Base-by-base conservation (phyloP, 2,888 invertebrate species). In the Calameuta filiformis region DNA sequence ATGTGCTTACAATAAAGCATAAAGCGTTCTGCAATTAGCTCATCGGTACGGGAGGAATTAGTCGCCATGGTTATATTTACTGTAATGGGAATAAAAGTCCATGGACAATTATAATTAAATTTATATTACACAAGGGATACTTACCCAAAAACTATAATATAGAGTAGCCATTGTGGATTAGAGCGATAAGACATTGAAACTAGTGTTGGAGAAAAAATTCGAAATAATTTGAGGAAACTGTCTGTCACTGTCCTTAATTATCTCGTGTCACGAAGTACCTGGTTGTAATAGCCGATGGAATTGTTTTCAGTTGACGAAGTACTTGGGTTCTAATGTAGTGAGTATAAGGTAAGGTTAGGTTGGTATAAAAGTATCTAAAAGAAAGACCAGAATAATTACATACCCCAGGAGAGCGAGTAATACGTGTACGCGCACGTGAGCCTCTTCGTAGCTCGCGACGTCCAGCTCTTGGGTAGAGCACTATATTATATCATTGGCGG, bases 401-500 rank as follows among this genome's bases (percentile, higher is more conserved):
- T 34, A 71, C 71, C 71, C 71, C 71, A 34, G 71, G 71, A 71
- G 71, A 71, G 2, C 71, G 33, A 74, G 37, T 34, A 35, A 74
- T 35, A 34, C 74, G 74, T 74, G 35, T 35, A 71, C 71, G 30
- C 30, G 71, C 31, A 34, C 71, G 71, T 71, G 71, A 71, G 76
- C 30, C 73, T 69, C 71, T 35, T 69, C 76, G 31, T 68, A 68
- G 75, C 75, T 68, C 68, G 31, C 31, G 40, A 73, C 73, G 78
- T 34, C n/a, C 35, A 35, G 74, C 71, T 79, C 83, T 83, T 85
- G 83, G 86, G 83, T 84, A 85, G 86, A 88, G 88, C 88, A 89
- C 88, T 90, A 89, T 90, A 90, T 91, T 90, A 91, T 91, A 91
- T 91, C 90, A 91, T 90, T 90, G 91, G 88, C 91, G 90, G 91